A percentile compares a stretch with the other conserved stretches of the same genome.
Conservation (phyloP, 2,113 vertebrate genomes). For the Mormyrus lacerda region DNA sequence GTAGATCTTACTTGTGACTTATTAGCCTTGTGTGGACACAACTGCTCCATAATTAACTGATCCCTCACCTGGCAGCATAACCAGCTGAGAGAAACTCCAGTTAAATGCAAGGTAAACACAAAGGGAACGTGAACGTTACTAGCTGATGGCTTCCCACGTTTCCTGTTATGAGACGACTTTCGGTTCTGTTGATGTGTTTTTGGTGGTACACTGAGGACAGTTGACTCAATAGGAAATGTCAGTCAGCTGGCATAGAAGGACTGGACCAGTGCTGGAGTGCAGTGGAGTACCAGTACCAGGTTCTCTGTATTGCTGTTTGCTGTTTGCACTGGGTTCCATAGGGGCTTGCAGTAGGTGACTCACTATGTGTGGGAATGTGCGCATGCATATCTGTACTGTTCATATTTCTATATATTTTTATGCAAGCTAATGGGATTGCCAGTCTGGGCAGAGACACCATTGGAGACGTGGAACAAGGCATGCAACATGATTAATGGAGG, state of each 20-base stretch:
- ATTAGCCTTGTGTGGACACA: neutral
- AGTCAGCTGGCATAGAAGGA: neutral
- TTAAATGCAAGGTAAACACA: neutral
- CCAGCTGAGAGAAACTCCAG: neutral
- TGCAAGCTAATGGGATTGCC: constrained; percentile 41
- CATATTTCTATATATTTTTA: constrained; percentile 25
- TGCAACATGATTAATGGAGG: constrained; percentile 50
- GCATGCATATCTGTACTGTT: neutral
- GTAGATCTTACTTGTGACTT: neutral
- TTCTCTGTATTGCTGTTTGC: neutral
- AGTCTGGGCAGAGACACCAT: constrained; percentile 36
- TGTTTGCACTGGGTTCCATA: neutral
- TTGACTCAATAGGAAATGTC: neutral
- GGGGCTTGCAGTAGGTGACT: neutral
- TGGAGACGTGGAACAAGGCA: constrained; percentile 33
- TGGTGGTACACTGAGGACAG: neutral
- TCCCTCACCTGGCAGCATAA: neutral
- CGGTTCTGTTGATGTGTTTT: neutral
- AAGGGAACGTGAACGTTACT: neutral
- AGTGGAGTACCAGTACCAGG: neutral
- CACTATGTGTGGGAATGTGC: neutral
- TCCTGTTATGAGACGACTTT: neutral
- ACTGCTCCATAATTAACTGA: neutral
- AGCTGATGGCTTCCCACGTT: neutral
- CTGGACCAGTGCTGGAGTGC: neutral